Evolutionary conservation across 2,888 invertebrate genomes (phyloP).

Genomic region (Tiphia femorata): DNA sequence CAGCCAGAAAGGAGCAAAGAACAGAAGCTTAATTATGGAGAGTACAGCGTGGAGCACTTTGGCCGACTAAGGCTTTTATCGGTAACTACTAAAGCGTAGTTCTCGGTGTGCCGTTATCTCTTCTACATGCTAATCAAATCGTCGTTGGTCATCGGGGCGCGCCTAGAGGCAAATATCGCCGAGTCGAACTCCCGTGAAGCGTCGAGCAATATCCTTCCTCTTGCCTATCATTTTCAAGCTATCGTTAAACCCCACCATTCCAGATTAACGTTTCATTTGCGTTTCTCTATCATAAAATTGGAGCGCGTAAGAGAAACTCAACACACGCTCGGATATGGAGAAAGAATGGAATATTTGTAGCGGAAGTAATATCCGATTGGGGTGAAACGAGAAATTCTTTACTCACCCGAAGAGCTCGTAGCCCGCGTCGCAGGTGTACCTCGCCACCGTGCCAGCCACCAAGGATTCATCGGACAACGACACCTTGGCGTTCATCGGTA

Average conservation of each 20-base stretch:
- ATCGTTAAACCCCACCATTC: background rate
- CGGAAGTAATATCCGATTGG: too few relatives aligned
- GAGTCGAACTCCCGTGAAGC: background rate
- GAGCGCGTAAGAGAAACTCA: too few relatives aligned
- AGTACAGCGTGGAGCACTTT: background rate
- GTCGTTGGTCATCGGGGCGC: background rate
- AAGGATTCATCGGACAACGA: constrained; percentile 73
- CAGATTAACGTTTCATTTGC: background rate
- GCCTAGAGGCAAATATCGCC: background rate
- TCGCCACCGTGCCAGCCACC: constrained; percentile 76
- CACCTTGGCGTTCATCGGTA: constrained; percentile 86
- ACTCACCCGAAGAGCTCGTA: constrained; percentile 87
- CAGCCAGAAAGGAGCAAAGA: background rate
- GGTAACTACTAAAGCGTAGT: background rate
- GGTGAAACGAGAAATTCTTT: background rate
- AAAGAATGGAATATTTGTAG: too few relatives aligned
- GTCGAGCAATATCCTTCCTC: too few relatives aligned
- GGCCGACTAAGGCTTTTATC: background rate
- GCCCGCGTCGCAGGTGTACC: constrained; percentile 88
- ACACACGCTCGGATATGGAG: too few relatives aligned
- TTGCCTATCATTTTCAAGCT: background rate
- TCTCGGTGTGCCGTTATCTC: constrained; percentile 29
- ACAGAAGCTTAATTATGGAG: background rate
- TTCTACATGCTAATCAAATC: constrained; percentile 33
- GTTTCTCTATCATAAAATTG: background rate